Percentiles rank a stretch among this genome's conserved stretches.
Evolutionary conservation across 2,797 vertebrate species (phyloP).

Genomic region (Danio jaintianensis): DNA sequence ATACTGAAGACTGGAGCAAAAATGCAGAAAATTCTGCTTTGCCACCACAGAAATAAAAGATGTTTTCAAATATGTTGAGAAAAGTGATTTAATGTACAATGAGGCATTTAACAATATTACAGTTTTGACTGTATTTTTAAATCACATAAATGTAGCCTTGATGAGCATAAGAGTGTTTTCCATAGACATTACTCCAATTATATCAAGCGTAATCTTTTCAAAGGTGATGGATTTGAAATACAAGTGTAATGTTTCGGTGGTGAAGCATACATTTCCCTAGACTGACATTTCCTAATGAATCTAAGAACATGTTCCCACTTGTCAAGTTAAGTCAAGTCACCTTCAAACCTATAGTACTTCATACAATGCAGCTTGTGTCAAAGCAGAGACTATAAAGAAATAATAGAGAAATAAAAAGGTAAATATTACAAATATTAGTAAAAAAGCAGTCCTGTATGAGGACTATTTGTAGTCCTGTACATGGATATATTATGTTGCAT

Average conservation of each 20-base stretch:
- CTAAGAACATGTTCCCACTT: not conserved
- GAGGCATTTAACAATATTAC: not conserved
- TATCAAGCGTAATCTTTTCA: no score
- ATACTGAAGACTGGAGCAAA: not conserved
- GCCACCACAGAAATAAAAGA: not conserved
- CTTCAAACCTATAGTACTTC: no score
- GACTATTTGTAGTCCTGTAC: no score
- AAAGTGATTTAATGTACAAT: no score
- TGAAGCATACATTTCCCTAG: not conserved
- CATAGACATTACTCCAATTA: no score
- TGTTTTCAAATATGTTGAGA: not conserved
- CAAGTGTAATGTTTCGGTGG: not conserved
- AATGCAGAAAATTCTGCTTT: not conserved
- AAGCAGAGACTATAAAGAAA: no score
- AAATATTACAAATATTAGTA: no score
- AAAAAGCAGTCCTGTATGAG: no score
- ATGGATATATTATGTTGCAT: no score
- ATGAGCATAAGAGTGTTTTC: not conserved
- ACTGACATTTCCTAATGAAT: not conserved
- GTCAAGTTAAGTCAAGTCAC: no score
- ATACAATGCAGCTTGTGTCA: no score
- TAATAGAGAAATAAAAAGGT: no score
- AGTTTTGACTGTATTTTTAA: not conserved
- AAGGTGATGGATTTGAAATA: not conserved
- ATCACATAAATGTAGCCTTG: not conserved